These are phyloP conservation scores for Paramuricea clavata DNA, from an alignment of 92 coral and sea anemone species.

Conservation along the genomic window DNA sequence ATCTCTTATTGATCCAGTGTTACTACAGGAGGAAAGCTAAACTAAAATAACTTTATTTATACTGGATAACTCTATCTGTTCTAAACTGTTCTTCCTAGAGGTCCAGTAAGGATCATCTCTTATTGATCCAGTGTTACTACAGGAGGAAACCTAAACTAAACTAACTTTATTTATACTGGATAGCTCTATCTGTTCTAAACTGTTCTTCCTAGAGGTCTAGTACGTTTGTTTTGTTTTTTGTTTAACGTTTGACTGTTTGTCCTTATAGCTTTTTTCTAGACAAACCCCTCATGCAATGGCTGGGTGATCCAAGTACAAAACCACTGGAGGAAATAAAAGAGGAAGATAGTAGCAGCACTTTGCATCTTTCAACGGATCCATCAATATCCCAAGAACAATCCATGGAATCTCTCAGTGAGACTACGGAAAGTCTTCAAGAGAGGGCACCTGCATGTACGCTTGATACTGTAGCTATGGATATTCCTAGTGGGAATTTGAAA, in stretches of 20 bases:
- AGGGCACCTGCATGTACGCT: neutral
- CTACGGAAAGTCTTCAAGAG: neutral
- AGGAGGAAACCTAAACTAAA: too few species aligned
- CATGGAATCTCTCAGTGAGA: neutral
- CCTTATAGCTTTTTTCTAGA: constrained; percentile 28
- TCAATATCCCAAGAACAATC: neutral
- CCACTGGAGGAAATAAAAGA: neutral
- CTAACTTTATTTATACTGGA: too few species aligned
- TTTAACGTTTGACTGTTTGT: neutral
- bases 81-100: too few species aligned
- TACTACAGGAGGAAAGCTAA: too few species aligned
- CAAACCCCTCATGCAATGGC: constrained; percentile 42
- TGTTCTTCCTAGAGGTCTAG: too few species aligned
- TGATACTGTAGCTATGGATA: neutral
- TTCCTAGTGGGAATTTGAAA: neutral
- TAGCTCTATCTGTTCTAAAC: too few species aligned
- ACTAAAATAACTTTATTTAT: too few species aligned
- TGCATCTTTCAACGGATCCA: constrained; percentile 10
- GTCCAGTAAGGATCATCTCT: too few species aligned
- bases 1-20: too few species aligned
- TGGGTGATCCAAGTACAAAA: constrained; percentile 12
- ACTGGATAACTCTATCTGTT: too few species aligned
- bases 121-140: too few species aligned
- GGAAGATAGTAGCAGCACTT: neutral
- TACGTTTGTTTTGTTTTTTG: too few species aligned